A percentile compares a stretch with the other conserved stretches of the same genome.
Conservation (phyloP, 2,888 invertebrate genomes). For the Drosophila yooni region DNA sequence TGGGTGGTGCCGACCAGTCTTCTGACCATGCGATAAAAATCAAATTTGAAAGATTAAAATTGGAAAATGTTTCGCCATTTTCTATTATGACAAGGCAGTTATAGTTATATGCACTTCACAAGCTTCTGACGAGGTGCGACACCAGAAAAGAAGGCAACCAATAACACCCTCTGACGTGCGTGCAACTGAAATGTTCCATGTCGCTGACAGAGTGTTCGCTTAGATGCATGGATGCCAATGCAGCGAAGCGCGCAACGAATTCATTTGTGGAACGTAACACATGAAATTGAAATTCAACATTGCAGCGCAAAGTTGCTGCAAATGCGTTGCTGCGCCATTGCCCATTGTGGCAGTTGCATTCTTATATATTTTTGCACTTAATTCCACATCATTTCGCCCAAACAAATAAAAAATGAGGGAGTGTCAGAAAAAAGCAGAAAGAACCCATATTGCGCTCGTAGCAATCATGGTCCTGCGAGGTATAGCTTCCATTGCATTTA, state of each 20-base stretch:
- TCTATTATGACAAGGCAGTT: conserved; percentile 59
- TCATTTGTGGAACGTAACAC: conserved; percentile 61
- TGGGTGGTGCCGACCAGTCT: conserved; percentile 32
- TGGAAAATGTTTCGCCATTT: conserved; percentile 59
- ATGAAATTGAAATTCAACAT: conserved; percentile 58
- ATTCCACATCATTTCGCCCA: conserved; percentile 53
- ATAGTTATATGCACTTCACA: conserved; percentile 36
- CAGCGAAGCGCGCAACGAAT: conserved; percentile 52
- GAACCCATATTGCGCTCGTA: not conserved
- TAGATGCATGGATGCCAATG: conserved; percentile 18
- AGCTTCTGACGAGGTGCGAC: conserved; percentile 26
- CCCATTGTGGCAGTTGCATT: conserved; percentile 34
- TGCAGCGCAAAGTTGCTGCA: conserved; percentile 18
- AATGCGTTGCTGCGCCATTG: conserved; percentile 19
- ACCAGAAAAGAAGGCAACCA: not conserved
- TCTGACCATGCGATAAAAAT: conserved; percentile 66
- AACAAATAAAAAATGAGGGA: not conserved
- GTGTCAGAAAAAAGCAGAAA: not conserved
- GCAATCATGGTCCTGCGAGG: conserved; percentile 22
- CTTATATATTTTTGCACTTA: conserved; percentile 43
- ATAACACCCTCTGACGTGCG: conserved; percentile 28
- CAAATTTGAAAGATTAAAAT: conserved; percentile 61
- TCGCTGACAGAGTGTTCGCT: not conserved
- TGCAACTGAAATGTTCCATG: conserved; percentile 16
- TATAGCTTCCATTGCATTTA: conserved; percentile 50